phyloP scores from a whole-genome alignment of 2,797 vertebrate species.

The Mormyrops boulengeri region DNA sequence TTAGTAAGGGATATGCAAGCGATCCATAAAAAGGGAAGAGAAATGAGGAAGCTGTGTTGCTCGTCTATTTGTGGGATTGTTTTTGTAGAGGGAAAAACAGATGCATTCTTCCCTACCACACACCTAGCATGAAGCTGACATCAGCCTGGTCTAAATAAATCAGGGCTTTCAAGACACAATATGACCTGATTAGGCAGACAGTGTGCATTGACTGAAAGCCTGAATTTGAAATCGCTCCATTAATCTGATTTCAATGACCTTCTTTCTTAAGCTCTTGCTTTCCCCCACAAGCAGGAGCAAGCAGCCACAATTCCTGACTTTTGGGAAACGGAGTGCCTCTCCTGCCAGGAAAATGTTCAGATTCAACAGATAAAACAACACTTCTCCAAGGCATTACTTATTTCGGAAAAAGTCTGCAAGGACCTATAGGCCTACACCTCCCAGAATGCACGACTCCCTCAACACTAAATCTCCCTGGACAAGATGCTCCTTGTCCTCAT shows the following conservation, averaged over 20 bases:
- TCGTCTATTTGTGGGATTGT: not conserved
- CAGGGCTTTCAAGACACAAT: not conserved
- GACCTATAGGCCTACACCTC: not conserved
- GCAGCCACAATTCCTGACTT: not conserved
- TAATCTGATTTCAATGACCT: not conserved
- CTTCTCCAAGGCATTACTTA: not conserved
- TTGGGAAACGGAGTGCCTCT: not conserved
- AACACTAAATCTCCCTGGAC: not conserved
- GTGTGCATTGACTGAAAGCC: not conserved
- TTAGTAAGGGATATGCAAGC: not conserved
- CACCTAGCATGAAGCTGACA: not conserved
- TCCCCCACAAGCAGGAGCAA: not conserved
- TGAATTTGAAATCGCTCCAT: not conserved
- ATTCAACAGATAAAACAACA: not conserved
- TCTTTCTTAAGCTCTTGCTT: not conserved
- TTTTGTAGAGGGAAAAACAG: not conserved
- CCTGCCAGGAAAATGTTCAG: not conserved
- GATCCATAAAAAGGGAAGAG: not conserved
- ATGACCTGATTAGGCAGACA: not conserved
- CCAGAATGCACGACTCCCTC: conserved; percentile 1
- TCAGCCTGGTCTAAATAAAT: not conserved
- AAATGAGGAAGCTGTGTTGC: not conserved
- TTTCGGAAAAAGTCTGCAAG: not conserved
- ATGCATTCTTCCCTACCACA: not conserved
- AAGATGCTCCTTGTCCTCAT: not conserved